phyloP scores from a whole-genome alignment of 2,888 invertebrate genomes.

The Mermis nigrescens region DNA sequence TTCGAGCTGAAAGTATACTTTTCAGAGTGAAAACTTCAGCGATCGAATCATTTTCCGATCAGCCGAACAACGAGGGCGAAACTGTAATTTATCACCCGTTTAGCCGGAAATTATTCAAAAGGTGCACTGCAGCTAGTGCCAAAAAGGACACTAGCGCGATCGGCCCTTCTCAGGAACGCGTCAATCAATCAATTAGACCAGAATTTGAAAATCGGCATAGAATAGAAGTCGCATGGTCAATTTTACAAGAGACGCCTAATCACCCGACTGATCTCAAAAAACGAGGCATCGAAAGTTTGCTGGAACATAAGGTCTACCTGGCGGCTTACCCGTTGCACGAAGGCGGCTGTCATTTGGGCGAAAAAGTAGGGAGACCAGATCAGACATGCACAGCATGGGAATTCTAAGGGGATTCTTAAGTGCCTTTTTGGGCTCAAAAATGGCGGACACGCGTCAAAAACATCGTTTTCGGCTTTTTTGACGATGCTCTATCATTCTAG shows the following conservation, averaged over 20 bases:
- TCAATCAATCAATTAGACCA: neutral
- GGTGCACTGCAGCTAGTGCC: neutral
- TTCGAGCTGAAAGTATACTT: too few species aligned
- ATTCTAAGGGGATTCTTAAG: too few species aligned
- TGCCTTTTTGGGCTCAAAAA: too few species aligned
- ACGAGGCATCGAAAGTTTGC: conserved; percentile 1
- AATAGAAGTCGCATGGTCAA: neutral
- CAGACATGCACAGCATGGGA: too few species aligned
- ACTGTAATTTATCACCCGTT: neutral
- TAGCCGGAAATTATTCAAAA: neutral
- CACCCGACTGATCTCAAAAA: neutral
- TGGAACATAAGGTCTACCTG: neutral
- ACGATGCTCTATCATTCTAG: too few species aligned
- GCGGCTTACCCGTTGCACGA: conserved; percentile 5
- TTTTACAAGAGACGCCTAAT: neutral
- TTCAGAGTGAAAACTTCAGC: too few species aligned
- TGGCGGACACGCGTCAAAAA: neutral
- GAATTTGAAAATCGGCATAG: neutral
- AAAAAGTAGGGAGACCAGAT: neutral
- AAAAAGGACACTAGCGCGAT: neutral
- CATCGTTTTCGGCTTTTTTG: too few species aligned
- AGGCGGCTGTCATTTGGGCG: neutral
- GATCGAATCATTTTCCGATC: too few species aligned
- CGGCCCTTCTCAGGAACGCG: neutral
- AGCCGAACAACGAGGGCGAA: too few species aligned